Evolutionary conservation across 2,113 vertebrate genomes (phyloP), one percentile per base, ranked within the genome.

Genomic region (Xenopus tropicalis): DNA sequence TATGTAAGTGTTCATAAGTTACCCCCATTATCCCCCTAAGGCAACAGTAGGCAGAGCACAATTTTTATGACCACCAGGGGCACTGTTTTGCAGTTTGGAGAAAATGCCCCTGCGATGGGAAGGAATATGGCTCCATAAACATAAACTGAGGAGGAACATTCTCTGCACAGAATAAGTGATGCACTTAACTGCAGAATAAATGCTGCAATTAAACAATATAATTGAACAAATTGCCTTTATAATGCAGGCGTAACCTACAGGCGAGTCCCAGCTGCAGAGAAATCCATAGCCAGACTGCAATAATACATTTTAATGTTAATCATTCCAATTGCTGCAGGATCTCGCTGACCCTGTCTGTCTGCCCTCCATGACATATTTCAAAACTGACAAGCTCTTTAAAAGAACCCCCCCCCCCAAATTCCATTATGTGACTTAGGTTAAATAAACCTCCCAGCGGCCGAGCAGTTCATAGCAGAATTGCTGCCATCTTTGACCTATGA

Each of bases 401-500:
- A 12, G 57, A 48, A 14, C 4, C 57, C 57, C 57, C 57, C 57
- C 57, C 57, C 57, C 22, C 22, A 59, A 23, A 59, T 59, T 59
- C 57, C 57, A 23, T 59, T 22, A 59, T 59, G 22, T 23, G 57
- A 59, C 57, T 23, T 22, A 59, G 57, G 22, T 23, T 22, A 24
- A 23, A 23, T 59, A 59, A 23, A 23, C 22, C 5, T 14, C 21
- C 20, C 22, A 59, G 22, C 21, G 21, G 21, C 17, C 13, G 57
- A 10, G 10, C 57, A 59, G 57, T 71, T 24, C 56, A 76, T 76
- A 73, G 29, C 69, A 80, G 66, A 80, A 67, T 62, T 78, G 58
- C 4, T 23, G 52, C 72, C 80, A 82, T 54, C 64, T 82, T 78
- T 77, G 77, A 69, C 72, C 66, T 62, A 51, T 14, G 79, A 52